These are phyloP conservation scores for Gambusia holbrooki DNA, from an alignment of 2,113 vertebrate genomes.

Conservation along the genomic window DNA sequence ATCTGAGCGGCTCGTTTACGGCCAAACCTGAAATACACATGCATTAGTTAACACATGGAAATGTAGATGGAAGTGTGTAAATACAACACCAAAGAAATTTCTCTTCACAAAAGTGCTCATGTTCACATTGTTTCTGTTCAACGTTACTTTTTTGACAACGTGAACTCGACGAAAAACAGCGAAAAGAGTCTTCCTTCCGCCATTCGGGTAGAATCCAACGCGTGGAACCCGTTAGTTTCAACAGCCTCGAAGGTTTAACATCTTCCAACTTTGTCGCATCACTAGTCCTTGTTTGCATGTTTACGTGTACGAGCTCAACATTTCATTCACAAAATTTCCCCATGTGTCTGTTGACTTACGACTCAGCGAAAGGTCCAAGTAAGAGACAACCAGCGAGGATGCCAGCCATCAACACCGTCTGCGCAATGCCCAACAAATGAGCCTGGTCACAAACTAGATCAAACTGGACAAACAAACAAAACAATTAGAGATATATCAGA, in stretches of 20 bases:
- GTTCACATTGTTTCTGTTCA: neutral
- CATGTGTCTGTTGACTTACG: conserved; percentile 41
- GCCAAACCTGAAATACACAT: conserved; percentile 60
- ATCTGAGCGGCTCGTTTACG: conserved; percentile 70
- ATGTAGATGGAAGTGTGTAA: neutral
- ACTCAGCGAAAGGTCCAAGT: conserved; percentile 75
- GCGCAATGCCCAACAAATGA: conserved; percentile 58
- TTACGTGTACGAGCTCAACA: no score
- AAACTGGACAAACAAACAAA: conserved; percentile 53
- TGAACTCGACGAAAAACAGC: no score
- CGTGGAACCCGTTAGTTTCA: no score
- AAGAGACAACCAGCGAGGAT: conserved; percentile 65
- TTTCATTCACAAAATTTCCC: no score
- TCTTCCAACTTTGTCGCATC: no score
- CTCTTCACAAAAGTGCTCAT: neutral
- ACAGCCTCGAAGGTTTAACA: no score
- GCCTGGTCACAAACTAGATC: conserved; percentile 68
- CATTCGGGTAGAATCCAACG: no score
- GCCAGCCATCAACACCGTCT: conserved; percentile 63
- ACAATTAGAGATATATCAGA: no score
- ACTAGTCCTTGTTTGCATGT: no score
- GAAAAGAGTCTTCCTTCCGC: no score
- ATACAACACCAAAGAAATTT: neutral
- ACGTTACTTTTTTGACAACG: neutral
- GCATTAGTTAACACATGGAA: accelerated